phyloP scores from a whole-genome alignment of 2,797 vertebrate genomes.

The Selene dorsalis region DNA sequence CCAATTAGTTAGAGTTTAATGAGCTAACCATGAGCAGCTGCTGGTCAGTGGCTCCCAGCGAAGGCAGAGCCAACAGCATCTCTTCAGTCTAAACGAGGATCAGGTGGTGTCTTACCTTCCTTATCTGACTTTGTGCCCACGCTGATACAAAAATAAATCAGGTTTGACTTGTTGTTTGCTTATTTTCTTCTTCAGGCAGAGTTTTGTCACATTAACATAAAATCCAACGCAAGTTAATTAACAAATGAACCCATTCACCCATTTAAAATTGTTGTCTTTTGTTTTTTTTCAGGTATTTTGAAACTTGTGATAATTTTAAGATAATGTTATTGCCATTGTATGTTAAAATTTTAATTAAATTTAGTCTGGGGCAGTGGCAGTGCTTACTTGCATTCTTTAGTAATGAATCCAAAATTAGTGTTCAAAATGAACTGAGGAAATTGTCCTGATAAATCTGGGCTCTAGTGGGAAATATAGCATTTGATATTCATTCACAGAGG shows the following conservation, averaged over 20 bases:
- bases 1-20: conserved; percentile 33
- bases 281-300: background rate
- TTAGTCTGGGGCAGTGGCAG: too few relatives aligned
- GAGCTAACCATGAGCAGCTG: conserved; percentile 37
- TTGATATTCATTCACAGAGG: background rate
- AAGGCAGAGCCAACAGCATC: background rate
- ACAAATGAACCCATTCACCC: background rate
- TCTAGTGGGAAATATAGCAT: background rate
- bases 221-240: background rate
- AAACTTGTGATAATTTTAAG: background rate
- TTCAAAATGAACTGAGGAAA: background rate
- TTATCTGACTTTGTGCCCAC: background rate
- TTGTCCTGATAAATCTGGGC: too few relatives aligned
- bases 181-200: background rate
- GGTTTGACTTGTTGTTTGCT: background rate
- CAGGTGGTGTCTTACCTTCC: background rate
- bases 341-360: too few relatives aligned
- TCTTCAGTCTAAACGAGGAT: background rate
- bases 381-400: too few relatives aligned
- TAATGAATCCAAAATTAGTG: too few relatives aligned
- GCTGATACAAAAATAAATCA: background rate
- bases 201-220: too few relatives aligned
- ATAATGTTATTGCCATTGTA: too few relatives aligned
- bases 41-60: background rate
- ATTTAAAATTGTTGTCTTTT: background rate